These are phyloP conservation scores for Brachyrhaphis roseni DNA, from an alignment of 2,797 vertebrate genomes.

Conservation along the genomic window DNA sequence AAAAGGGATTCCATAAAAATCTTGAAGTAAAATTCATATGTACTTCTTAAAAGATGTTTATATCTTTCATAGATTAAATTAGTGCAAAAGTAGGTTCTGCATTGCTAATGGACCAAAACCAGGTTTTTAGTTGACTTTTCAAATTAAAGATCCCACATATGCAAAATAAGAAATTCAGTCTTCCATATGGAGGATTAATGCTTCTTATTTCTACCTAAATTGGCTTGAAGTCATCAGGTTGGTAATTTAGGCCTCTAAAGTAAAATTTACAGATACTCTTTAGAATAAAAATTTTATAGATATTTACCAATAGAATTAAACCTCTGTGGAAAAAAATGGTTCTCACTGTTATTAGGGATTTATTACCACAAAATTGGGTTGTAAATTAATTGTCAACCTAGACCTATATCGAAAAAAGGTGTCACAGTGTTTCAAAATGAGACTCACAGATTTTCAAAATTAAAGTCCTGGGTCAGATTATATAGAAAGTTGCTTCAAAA, in stretches of 20 bases:
- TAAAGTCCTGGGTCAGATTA: background rate
- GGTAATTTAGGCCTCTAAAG: background rate
- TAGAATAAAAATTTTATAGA: background rate
- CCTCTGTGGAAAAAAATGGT: background rate
- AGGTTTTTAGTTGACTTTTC: background rate
- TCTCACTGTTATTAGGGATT: background rate
- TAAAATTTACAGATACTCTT: background rate
- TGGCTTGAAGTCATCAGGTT: background rate
- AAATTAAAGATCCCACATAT: background rate
- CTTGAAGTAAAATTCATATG: background rate
- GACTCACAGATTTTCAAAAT: background rate
- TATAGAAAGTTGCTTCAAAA: background rate
- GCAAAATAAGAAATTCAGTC: background rate
- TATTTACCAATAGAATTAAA: background rate
- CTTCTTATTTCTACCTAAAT: background rate
- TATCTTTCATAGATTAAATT: background rate
- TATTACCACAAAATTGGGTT: background rate
- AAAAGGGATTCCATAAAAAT: background rate
- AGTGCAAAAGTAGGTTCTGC: background rate
- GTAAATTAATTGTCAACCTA: background rate
- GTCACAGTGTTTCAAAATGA: background rate
- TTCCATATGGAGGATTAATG: background rate
- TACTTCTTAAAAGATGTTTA: background rate
- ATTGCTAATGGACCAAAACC: background rate
- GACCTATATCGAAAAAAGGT: background rate